Base-by-base conservation (phyloP, 2,797 vertebrate genomes). In the Peromyscus nudipes region DNA sequence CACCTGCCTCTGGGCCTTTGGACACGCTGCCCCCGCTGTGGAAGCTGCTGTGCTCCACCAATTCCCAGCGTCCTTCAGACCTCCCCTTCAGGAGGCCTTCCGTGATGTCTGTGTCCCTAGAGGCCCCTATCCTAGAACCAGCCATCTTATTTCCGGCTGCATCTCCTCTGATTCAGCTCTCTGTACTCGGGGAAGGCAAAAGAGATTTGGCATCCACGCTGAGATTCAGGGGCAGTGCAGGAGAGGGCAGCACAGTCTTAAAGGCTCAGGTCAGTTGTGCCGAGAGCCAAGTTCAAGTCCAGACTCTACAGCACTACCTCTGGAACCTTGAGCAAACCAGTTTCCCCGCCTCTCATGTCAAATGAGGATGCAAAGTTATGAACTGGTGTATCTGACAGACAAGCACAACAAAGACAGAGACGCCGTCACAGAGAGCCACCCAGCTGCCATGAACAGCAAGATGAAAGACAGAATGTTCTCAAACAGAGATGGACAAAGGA, bases 401-500 rank as follows among this genome's bases (percentile, higher is more conserved):
- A 90, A 40, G 64, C 49, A 81, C 40, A 92, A 88, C 37, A 84
- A 81, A 82, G 31, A 65, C 52, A 83, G 4, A 43, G 2, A 77
- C n/a, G 69, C 23, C 1, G 62, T 40, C 1, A 17, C 77, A 92
- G 37, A 90, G 17, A 29, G 27, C 62, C 77, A 80, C 79, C 9
- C 12, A 31, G 77, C 77, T 90, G 60, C 75, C 46, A 46, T 69
- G 89, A 67, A 62, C 49, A 89, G 3, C 34, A 81, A 83, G 79
- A 77, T 6, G n/a, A 80, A 94, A 93, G 73, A 92, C 57, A 52
- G 83, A 67, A 87, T 21, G 69, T 31, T 19, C 90, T 92, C 60
- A 93, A 65, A 91, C 81, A 80, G 60, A 89, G 79, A 92, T 17
- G 19, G 87, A 97, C 93, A 77, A 95, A 98, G 95, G 95, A 96